Evolutionary conservation across 2,113 vertebrate genomes (phyloP), one percentile per base, ranked within the genome.

Genomic region (Eupsittula cactorum): DNA sequence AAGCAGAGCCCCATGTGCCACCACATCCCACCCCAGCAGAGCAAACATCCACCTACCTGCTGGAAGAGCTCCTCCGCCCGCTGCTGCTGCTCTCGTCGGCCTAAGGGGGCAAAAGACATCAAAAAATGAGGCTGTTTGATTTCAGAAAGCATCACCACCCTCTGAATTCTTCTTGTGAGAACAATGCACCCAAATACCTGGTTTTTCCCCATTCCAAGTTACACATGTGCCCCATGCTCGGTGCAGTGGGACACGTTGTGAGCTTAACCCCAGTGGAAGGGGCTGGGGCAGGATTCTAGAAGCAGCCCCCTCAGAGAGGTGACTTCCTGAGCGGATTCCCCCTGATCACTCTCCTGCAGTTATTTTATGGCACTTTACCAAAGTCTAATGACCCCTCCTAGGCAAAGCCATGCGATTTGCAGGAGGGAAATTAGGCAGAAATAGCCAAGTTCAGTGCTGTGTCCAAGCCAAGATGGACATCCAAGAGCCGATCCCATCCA

Each of bases 11-110:
- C 1, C 37, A 11, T 8, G 59, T 11, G 15, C 33, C n/a, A 13
- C 8, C 14, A 23, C 10, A 5, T n/a, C 59, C 49, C 39, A 33
- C 7, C 23, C 39, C 9, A 3, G 17, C 15, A 8, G 27, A 50
- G 65, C n/a, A 42, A 28, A 21, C 29, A 59, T 41, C 39, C 57
- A 86, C 77, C 24, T 97, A 98, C 98, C 98, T 98, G 98, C 96
- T 97, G 27, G 97, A 94, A 4, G 97, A 97, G 86, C 97, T 98
- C 94, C 97, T 98, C 78, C 70, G 93, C 91, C 98, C 98, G 1
- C 97, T 97, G 76, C 97, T 95, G 97, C 53, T 97, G 97, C 97
- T 97, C 95, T 98, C 98, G 27, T 98, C 98, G 50, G 97, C 97
- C 98, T 98, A 60, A 16, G 73, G 89, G 86, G 41, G 37, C 79